Percentiles rank a stretch among this genome's conserved stretches.
phyloP scores from a whole-genome alignment of 2,888 invertebrate species.

The Apotomis turbidana region DNA sequence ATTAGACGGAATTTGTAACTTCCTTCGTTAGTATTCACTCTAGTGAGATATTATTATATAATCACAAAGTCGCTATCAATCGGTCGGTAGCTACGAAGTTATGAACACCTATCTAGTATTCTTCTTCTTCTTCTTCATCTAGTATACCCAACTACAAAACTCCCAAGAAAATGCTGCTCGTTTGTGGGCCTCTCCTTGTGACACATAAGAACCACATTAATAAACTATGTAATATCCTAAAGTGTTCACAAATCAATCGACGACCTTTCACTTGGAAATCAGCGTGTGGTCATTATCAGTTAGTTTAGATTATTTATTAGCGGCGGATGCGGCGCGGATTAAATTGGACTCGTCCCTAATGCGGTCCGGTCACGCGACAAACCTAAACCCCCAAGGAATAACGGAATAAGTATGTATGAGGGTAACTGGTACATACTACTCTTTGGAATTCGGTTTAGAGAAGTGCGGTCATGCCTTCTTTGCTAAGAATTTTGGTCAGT shows the following conservation, averaged over 20 bases:
- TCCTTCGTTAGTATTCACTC: background rate
- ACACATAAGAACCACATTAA: background rate
- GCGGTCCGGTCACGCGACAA: constrained; percentile 72
- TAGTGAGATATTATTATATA: too few species aligned
- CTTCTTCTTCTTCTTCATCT: too few species aligned
- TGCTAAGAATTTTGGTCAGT: background rate
- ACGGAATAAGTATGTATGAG: background rate
- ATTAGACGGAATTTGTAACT: background rate
- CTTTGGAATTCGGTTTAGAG: background rate
- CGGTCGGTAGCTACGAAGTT: too few species aligned
- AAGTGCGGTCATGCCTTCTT: constrained; percentile 13
- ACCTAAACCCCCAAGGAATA: background rate
- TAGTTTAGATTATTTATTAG: constrained; percentile 72
- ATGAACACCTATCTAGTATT: too few species aligned
- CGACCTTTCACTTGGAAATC: constrained; percentile 9
- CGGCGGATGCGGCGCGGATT: constrained; percentile 64
- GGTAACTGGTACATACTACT: background rate
- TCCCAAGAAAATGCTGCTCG: too few species aligned
- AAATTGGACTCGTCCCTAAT: constrained; percentile 78
- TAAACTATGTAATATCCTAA: constrained; percentile 7
- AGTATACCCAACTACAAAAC: too few species aligned
- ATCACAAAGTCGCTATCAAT: too few species aligned
- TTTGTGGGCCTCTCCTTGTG: background rate
- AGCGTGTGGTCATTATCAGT: constrained; percentile 50
- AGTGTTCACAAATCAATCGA: constrained; percentile 20